Conservation (phyloP, 2,113 vertebrate genomes). For the Atlantisia rogersi region DNA sequence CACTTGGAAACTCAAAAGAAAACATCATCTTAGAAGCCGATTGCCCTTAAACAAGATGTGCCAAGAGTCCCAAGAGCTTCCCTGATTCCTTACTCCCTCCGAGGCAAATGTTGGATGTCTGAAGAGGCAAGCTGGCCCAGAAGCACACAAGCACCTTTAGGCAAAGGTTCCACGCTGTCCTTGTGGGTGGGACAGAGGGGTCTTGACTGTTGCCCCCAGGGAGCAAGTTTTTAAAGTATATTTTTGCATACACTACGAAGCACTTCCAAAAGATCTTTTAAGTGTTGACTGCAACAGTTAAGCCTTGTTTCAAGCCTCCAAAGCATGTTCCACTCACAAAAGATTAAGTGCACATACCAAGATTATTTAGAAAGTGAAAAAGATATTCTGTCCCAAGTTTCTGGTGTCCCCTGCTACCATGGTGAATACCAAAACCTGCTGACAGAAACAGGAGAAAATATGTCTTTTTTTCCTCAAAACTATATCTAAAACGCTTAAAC, state of each 20-base stretch:
- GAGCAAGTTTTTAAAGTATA: neutral
- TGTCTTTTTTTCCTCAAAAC: neutral
- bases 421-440: neutral
- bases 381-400: neutral
- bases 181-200: neutral
- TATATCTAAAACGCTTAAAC: neutral
- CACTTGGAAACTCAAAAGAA: neutral
- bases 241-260: neutral
- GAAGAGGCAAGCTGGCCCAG: too few relatives aligned
- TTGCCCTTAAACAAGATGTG: neutral
- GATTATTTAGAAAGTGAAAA: neutral
- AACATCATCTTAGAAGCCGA: neutral
- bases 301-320: neutral
- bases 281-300: neutral
- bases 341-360: neutral
- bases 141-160: neutral
- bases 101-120: neutral
- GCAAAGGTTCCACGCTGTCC: too few relatives aligned
- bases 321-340: neutral
- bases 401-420: neutral
- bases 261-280: neutral
- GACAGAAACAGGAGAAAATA: neutral
- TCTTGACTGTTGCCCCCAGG: neutral
- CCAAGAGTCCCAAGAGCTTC: neutral
- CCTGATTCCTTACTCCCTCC: rapidly evolving